Base-by-base conservation (phyloP, 2,888 invertebrate species). In the Lochmaea capreae region DNA sequence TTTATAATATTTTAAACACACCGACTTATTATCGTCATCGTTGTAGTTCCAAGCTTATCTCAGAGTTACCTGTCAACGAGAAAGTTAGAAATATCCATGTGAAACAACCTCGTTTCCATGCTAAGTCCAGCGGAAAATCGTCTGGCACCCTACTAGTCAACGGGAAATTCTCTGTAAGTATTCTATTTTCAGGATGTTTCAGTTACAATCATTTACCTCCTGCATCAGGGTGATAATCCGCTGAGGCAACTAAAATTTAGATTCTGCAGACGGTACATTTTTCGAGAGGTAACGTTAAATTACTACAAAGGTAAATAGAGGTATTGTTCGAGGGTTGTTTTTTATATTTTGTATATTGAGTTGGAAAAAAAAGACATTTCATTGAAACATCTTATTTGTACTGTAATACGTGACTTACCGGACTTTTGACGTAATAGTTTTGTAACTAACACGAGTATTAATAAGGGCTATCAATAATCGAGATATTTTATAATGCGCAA, bases 101-200 rank as follows among this genome's bases (percentile, higher is more conserved):
- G 1, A 33, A 59, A 59, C n/a, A 26, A 33, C n/a, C 26, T 58
- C 57, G 57, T 58, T 58, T 58, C 16, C 22, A 58, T 58, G 26
- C 22, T 18, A 58, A 58, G 6, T 11, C 57, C 57, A 58, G 26
- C 16, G 57, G 57, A 58, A 58, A 58, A 58, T 58, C 57, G 57
- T 26, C 22, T 58, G 10, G 57, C 57, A 58, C 49, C 18, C 57
- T 58, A 16, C 22, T 16, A 22, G 8, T 16, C 57, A 58, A 26
- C 57, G 57, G 57, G 33, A 59, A 54, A 54, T 54, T 59, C 3
- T 33, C 26, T 33, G 33, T n/a, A n/a, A n/a, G n/a, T 59, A 33
- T 59, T 59, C 59, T 59, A 59, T 59, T 59, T 59, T 59, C 59
- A 59, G 59, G 59, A 12, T 26, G 59, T 59, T 58, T 18, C 16